Percentiles rank a stretch among this genome's conserved stretches.
These are phyloP conservation scores for Malacosoma neustria DNA, from an alignment of 2,888 invertebrate species.

Conservation along the genomic window DNA sequence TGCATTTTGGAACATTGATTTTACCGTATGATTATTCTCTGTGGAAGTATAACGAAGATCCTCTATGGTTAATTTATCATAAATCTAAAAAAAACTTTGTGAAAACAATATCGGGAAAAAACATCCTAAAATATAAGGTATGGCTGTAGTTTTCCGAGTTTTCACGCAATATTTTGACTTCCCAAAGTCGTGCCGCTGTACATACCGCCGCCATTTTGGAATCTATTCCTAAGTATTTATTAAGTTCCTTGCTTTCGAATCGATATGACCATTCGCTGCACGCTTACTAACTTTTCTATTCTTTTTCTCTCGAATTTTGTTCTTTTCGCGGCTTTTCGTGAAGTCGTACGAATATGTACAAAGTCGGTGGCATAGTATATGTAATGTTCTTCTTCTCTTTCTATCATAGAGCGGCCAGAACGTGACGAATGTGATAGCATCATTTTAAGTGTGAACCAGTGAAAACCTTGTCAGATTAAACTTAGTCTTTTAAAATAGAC, in stretches of 20 bases:
- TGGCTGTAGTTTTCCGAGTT: too few relatives aligned
- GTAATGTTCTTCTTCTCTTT: constrained; percentile 40
- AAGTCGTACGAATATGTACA: not conserved
- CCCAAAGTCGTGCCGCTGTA: not conserved
- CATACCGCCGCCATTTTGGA: not conserved
- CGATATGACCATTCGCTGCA: not conserved
- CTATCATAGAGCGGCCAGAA: constrained; percentile 40
- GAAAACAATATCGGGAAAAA: too few relatives aligned
- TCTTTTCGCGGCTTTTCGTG: not conserved
- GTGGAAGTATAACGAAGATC: too few relatives aligned
- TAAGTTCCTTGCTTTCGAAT: constrained; percentile 15
- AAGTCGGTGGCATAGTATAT: not conserved
- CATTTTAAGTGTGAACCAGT: constrained; percentile 14
- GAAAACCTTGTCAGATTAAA: constrained; percentile 13
- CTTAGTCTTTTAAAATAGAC: not conserved
- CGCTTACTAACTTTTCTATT: not conserved
- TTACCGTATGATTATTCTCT: too few relatives aligned
- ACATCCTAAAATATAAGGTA: too few relatives aligned
- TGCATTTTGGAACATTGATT: too few relatives aligned
- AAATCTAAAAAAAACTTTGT: too few relatives aligned
- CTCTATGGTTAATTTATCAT: too few relatives aligned
- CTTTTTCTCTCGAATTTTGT: not conserved
- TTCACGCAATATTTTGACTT: too few relatives aligned
- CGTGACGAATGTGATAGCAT: constrained; percentile 17
- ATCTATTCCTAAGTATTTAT: constrained; percentile 13